These are phyloP conservation scores for Tenualosa ilisha DNA, from an alignment of 2,797 vertebrate genomes.

Conservation along the genomic window DNA sequence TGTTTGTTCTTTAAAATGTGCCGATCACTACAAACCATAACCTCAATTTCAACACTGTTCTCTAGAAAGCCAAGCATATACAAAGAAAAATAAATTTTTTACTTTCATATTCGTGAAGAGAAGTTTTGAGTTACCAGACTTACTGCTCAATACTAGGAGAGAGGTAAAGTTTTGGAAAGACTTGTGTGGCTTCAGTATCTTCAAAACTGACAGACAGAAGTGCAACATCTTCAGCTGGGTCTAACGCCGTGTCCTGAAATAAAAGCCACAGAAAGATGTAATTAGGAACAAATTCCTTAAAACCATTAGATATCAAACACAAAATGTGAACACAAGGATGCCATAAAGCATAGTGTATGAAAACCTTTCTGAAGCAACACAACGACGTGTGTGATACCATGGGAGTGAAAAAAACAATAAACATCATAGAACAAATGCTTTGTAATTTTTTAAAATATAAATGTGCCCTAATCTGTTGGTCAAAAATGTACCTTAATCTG, in stretches of 20 bases:
- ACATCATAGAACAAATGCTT: too few species aligned
- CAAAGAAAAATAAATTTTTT: background rate
- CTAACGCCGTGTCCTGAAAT: constrained; percentile 89
- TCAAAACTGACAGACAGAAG: constrained; percentile 97
- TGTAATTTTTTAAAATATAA: too few species aligned
- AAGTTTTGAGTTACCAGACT: constrained; percentile 62
- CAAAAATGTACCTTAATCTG: too few species aligned
- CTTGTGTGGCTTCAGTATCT: constrained; percentile 94
- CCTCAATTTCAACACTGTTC: background rate
- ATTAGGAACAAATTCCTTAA: background rate
- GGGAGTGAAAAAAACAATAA: too few species aligned
- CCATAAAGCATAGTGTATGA: too few species aligned
- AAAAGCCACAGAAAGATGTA: constrained; percentile 47
- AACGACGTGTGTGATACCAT: too few species aligned
- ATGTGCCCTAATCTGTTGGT: too few species aligned
- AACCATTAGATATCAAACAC: background rate
- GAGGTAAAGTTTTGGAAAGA: constrained; percentile 94
- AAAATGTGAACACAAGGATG: background rate
- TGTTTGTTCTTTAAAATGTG: constrained; percentile 25
- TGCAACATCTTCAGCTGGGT: constrained; percentile 95
- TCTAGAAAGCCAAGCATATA: background rate
- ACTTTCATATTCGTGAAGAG: background rate
- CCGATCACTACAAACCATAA: background rate
- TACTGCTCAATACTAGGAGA: constrained; percentile 98
- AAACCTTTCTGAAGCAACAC: too few species aligned